Conservation (phyloP, 2,888 invertebrate species). For the Mycogona germanica region DNA sequence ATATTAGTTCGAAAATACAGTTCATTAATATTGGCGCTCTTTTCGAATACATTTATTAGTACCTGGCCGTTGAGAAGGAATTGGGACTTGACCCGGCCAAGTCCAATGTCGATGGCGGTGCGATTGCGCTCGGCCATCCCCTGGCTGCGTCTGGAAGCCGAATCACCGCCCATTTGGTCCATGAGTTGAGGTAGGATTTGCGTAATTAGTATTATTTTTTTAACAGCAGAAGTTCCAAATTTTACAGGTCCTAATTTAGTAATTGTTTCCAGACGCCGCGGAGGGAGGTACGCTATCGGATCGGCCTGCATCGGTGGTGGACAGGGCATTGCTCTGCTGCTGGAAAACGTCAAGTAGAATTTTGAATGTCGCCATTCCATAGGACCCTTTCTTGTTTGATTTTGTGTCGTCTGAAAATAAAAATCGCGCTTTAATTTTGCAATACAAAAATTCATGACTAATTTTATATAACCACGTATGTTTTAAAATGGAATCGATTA, state of each 20-base stretch:
- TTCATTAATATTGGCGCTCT: too few species aligned
- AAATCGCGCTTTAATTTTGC: too few species aligned
- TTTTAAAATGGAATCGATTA: too few species aligned
- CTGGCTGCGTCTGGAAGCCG: slow-evolving; percentile 88
- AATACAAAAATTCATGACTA: too few species aligned
- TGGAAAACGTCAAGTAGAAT: slow-evolving; percentile 48
- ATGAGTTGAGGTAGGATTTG: slow-evolving; percentile 63
- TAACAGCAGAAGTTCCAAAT: too few species aligned
- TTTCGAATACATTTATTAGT: too few species aligned
- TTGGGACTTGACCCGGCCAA: slow-evolving; percentile 73
- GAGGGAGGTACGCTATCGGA: slow-evolving; percentile 76
- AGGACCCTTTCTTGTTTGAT: too few species aligned
- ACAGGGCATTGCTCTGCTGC: slow-evolving; percentile 87
- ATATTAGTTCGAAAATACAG: too few species aligned
- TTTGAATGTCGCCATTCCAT: too few species aligned
- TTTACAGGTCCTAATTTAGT: not conserved
- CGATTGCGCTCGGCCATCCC: slow-evolving; percentile 95
- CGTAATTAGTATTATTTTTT: not conserved
- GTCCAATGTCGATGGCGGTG: slow-evolving; percentile 90
- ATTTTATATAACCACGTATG: too few species aligned
- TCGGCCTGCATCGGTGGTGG: slow-evolving; percentile 98
- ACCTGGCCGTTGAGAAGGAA: slow-evolving; percentile 75
- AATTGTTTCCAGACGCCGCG: slow-evolving; percentile 51
- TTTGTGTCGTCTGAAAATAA: too few species aligned
- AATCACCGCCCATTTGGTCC: slow-evolving; percentile 79